Conservation (phyloP, 2,888 invertebrate genomes). For the Drosophila borborema region DNA sequence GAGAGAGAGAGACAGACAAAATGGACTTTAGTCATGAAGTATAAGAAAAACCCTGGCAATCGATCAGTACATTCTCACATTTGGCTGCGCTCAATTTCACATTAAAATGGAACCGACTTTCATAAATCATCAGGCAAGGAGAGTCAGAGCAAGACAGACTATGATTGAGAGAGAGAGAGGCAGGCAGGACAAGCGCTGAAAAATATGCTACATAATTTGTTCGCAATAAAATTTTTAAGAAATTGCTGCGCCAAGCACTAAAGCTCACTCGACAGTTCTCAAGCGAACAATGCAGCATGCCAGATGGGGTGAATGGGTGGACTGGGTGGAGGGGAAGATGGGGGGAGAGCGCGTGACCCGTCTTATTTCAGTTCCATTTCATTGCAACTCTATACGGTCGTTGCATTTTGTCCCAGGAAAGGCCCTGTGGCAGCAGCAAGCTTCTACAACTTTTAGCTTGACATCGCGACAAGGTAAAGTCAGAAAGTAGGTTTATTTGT, state of each 20-base stretch:
- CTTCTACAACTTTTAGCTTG: slow-evolving; percentile 44
- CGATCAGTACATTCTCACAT: slow-evolving; percentile 15
- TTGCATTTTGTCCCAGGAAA: slow-evolving; percentile 48
- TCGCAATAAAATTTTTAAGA: slow-evolving; percentile 67
- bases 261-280: slow-evolving; percentile 43
- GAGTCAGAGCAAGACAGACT: background rate
- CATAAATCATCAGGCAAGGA: slow-evolving; percentile 55
- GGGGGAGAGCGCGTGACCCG: no score
- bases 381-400: slow-evolving; percentile 66
- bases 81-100: slow-evolving; percentile 62
- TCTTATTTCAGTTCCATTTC: slow-evolving; percentile 63
- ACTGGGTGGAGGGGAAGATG: no score
- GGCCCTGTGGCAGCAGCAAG: slow-evolving; percentile 32
- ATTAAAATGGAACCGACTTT: slow-evolving; percentile 36
- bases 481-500: background rate
- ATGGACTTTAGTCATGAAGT: background rate
- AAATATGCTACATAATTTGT: slow-evolving; percentile 77
- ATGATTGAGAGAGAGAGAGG: background rate
- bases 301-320: background rate
- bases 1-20: slow-evolving; percentile 1
- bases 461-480: slow-evolving; percentile 39
- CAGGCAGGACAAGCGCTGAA: slow-evolving; percentile 22
- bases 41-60: background rate
- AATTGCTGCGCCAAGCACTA: slow-evolving; percentile 68
- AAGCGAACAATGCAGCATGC: slow-evolving; percentile 28